A percentile compares a stretch with the other conserved stretches of the same genome.
Conservation (phyloP, 2,888 invertebrate species). For the Euzetes globulus region DNA sequence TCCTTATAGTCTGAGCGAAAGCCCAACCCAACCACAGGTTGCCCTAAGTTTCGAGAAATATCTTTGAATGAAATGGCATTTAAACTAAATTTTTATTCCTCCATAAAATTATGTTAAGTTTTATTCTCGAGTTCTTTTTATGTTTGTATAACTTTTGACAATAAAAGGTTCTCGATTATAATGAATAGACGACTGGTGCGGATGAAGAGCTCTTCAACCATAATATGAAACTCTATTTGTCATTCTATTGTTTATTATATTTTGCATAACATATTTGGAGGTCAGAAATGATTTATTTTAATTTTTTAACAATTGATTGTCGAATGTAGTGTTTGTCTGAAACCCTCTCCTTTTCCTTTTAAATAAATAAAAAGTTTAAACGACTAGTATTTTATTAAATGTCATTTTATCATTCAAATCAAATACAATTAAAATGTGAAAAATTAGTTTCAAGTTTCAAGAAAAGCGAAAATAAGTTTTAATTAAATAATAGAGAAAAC, state of each 20-base stretch:
- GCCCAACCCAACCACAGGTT: too few species aligned
- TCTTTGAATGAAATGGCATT: too few species aligned
- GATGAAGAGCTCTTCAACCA: background rate
- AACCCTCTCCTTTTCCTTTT: background rate
- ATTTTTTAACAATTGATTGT: background rate
- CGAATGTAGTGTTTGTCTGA: background rate
- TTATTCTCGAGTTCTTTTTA: too few species aligned
- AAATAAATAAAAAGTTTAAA: background rate
- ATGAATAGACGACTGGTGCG: background rate
- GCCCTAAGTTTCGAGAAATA: too few species aligned
- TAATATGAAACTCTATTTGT: background rate
- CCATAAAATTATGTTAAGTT: too few species aligned
- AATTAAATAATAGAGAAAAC: background rate
- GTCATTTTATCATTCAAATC: background rate
- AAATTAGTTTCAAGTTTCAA: background rate
- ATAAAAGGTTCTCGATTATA: background rate
- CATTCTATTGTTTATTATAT: background rate
- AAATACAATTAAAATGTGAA: background rate
- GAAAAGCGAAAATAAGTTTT: background rate
- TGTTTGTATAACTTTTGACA: too few species aligned
- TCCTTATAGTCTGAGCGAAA: too few species aligned
- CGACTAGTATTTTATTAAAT: slow-evolving; percentile 17
- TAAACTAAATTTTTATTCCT: too few species aligned
- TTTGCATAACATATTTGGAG: slow-evolving; percentile 9
- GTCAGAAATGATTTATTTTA: background rate